Conservation (phyloP, 2,113 vertebrate genomes). For the Aplodontia rufa region DNA sequence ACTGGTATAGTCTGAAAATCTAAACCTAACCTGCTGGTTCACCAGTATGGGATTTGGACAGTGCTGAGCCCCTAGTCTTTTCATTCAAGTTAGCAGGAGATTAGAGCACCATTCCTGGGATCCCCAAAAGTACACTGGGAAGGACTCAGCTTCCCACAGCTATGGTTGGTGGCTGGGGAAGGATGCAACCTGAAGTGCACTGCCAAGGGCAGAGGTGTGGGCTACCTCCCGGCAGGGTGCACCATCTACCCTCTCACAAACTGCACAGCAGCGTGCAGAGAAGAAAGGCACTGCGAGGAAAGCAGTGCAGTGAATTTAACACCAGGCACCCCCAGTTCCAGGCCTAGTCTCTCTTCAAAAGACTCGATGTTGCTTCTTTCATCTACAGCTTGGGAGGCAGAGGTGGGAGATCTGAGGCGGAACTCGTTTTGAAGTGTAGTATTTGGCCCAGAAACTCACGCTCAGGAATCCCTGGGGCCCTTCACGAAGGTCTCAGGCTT, state of each 20-base stretch:
- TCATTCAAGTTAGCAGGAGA: background rate
- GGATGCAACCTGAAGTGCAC: background rate
- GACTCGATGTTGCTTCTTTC: background rate
- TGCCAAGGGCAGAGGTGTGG: background rate
- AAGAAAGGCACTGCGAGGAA: background rate
- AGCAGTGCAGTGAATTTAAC: background rate
- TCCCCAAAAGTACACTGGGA: background rate
- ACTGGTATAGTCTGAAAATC: too few species aligned
- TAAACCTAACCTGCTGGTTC: background rate
- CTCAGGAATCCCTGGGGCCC: constrained; percentile 23
- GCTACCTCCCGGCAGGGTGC: background rate
- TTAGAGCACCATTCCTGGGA: background rate
- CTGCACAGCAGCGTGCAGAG: background rate
- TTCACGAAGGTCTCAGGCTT: background rate
- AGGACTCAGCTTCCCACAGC: background rate
- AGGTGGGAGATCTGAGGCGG: constrained; percentile 3
- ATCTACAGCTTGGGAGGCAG: background rate
- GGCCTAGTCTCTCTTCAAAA: constrained; percentile 40
- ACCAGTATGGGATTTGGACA: rapidly evolving
- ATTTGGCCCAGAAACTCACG: constrained; percentile 1
- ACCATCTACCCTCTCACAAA: background rate
- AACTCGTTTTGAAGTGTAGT: constrained; percentile 50
- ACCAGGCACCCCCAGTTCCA: background rate
- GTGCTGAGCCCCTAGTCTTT: background rate
- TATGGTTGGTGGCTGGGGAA: background rate